phyloP scores from a whole-genome alignment of 2,113 vertebrate genomes.

The Danionella cerebrum region DNA sequence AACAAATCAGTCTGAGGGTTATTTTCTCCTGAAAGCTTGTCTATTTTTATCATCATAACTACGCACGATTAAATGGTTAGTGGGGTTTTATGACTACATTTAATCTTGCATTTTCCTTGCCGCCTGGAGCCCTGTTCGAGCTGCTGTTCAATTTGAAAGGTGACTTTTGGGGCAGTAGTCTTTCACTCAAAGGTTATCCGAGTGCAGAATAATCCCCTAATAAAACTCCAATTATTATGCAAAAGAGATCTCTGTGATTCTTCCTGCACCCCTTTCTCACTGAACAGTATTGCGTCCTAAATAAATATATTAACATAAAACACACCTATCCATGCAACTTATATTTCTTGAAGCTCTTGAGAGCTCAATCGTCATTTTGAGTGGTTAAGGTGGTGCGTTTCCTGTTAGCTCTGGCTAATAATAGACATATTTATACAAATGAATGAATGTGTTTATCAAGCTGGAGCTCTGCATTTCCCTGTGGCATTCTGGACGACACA shows the following conservation, averaged over 20 bases:
- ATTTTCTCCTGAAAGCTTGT: background rate
- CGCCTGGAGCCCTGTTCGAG: background rate
- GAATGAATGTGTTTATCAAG: conserved; percentile 15
- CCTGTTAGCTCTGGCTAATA: conserved; percentile 28
- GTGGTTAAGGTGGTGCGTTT: conserved; percentile 29
- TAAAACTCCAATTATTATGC: too few relatives aligned
- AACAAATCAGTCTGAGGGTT: background rate
- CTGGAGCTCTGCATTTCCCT: background rate
- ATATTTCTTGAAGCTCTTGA: too few relatives aligned
- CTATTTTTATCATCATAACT: background rate
- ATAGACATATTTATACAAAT: conserved; percentile 31
- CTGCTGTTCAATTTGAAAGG: background rate
- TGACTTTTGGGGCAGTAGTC: background rate
- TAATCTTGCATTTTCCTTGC: background rate
- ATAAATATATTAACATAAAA: too few relatives aligned
- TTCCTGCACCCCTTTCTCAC: too few relatives aligned
- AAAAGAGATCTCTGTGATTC: too few relatives aligned
- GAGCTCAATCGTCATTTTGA: too few relatives aligned
- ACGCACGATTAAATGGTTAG: background rate
- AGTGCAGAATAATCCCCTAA: background rate
- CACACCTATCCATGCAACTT: background rate
- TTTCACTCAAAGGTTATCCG: background rate
- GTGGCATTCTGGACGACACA: background rate
- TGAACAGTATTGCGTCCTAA: too few relatives aligned
- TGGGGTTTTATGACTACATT: background rate